Evolutionary conservation across 2,888 invertebrate species (phyloP).

Genomic region (Lithophane ornitopus): DNA sequence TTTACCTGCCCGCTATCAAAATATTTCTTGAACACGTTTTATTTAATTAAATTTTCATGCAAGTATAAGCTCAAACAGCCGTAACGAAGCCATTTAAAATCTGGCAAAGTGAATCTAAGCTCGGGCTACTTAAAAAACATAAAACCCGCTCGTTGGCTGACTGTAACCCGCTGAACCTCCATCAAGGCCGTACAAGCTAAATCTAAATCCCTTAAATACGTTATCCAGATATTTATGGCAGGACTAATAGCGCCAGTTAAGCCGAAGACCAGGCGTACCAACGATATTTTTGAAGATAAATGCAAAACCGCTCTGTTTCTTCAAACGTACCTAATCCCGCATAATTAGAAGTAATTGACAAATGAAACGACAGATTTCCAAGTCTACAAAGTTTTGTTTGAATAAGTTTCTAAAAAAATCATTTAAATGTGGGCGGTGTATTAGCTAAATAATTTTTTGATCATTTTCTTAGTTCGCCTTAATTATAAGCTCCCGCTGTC

Average conservation of each 20-base stretch:
- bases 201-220: conserved; percentile 88
- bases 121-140: conserved; percentile 74
- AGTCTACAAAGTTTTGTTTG: conserved; percentile 41
- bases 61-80: conserved; percentile 27
- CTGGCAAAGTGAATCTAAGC: conserved; percentile 64
- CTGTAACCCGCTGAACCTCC: conserved; percentile 83
- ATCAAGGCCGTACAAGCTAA: conserved; percentile 85
- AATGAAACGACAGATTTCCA: conserved; percentile 48
- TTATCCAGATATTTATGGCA: conserved; percentile 88
- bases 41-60: background rate
- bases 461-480: conserved; percentile 65
- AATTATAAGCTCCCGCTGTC: conserved; percentile 80
- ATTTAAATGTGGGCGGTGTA: conserved; percentile 41
- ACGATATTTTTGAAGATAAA: conserved; percentile 70
- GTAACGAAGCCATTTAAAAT: conserved; percentile 41
- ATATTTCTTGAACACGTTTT: background rate
- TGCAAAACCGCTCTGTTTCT: conserved; percentile 60
- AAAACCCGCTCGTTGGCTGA: conserved; percentile 74
- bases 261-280: conserved; percentile 77
- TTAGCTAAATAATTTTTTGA: conserved; percentile 65
- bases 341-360: conserved; percentile 61
- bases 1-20: background rate
- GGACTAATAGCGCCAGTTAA: conserved; percentile 86
- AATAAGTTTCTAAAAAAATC: conserved; percentile 42
- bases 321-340: conserved; percentile 54